Conservation (phyloP, 2,888 invertebrate species). For the Acrobasis suavella region DNA sequence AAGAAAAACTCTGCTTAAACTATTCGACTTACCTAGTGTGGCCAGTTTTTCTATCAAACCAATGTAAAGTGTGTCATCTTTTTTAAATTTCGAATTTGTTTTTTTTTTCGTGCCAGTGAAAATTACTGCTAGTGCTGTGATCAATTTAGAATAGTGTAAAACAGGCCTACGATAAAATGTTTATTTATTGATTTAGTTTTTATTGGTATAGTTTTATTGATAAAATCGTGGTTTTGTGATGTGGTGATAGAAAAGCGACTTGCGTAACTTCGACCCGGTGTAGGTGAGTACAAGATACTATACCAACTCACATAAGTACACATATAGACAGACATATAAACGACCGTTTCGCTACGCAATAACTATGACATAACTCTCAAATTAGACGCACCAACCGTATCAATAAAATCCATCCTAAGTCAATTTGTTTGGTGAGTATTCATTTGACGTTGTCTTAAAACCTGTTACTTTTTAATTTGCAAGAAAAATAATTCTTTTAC, state of each 20-base stretch:
- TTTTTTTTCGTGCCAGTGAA: conserved; percentile 42
- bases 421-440: background rate
- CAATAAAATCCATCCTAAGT: background rate
- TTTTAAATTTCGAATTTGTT: conserved; percentile 23
- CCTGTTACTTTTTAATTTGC: no score
- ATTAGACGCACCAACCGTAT: background rate
- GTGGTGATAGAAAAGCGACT: conserved; percentile 36
- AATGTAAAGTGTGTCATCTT: conserved; percentile 30
- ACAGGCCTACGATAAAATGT: conserved; percentile 14
- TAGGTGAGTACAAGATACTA: conserved; percentile 42
- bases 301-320: conserved; percentile 20
- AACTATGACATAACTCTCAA: conserved; percentile 27
- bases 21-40: background rate
- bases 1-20: conserved; percentile 3
- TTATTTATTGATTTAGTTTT: conserved; percentile 21
- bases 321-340: conserved; percentile 17
- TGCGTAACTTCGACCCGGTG: conserved; percentile 45
- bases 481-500: no score
- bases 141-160: conserved; percentile 29
- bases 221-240: conserved; percentile 28
- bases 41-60: conserved; percentile 10
- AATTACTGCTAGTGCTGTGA: conserved; percentile 51
- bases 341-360: background rate
- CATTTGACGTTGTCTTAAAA: no score
- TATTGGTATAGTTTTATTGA: conserved; percentile 18